phyloP scores from a whole-genome alignment of 2,113 vertebrate genomes.

The Oryzias melastigma region DNA sequence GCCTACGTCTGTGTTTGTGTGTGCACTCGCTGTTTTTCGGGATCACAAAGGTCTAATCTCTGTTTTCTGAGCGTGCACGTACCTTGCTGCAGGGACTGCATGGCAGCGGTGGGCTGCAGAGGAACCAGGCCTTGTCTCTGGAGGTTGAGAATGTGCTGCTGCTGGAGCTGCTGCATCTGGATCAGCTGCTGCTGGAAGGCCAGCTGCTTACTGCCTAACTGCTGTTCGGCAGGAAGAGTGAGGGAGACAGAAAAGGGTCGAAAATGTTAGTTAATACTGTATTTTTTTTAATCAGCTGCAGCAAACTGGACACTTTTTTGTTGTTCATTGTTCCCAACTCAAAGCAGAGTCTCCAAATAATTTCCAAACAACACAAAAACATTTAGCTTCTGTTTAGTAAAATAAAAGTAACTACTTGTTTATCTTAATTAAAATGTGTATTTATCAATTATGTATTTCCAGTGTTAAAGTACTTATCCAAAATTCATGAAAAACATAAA shows the following conservation, averaged over 20 bases:
- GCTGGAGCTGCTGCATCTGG: slow-evolving; percentile 99
- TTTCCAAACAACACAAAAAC: too few species aligned
- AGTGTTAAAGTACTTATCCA: slow-evolving; percentile 3
- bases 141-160: slow-evolving; percentile 97
- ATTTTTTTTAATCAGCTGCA: too few species aligned
- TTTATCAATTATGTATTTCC: neutral
- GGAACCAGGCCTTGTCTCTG: slow-evolving; percentile 97
- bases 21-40: slow-evolving; percentile 28
- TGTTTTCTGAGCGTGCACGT: slow-evolving; percentile 28
- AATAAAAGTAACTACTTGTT: neutral
- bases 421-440: neutral
- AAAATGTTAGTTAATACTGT: neutral
- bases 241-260: slow-evolving; percentile 2
- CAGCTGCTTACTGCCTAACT: slow-evolving; percentile 96
- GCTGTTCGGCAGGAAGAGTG: slow-evolving; percentile 63
- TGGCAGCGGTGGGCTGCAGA: slow-evolving; percentile 88
- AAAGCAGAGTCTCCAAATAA: too few species aligned
- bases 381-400: neutral
- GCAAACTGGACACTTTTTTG: neutral
- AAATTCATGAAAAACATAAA: slow-evolving; percentile 10
- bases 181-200: slow-evolving; percentile 99
- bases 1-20: slow-evolving; percentile 21
- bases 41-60: slow-evolving; percentile 8
- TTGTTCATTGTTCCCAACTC: neutral
- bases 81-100: slow-evolving; percentile 97